phyloP scores from a whole-genome alignment of 1,140 invertebrate species.

The Atta colombica region DNA sequence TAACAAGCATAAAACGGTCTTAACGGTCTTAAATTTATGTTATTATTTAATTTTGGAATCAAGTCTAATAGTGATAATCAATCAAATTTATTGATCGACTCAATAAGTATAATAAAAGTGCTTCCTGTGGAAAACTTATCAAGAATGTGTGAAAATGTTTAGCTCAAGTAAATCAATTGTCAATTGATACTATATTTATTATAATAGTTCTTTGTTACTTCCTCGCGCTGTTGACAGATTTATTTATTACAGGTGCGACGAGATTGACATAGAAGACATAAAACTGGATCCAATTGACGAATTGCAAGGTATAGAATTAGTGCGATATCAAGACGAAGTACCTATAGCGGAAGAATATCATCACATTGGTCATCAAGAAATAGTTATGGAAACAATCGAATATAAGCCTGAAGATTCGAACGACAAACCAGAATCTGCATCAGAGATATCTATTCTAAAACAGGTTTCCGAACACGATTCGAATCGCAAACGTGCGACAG shows the following conservation, averaged over 20 bases:
- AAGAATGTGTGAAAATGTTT: slow-evolving; percentile 6
- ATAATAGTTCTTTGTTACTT: slow-evolving; percentile 4
- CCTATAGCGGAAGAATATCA: slow-evolving; percentile 63
- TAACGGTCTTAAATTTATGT: neutral
- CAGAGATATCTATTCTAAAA: neutral
- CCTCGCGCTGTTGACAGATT: slow-evolving; percentile 66
- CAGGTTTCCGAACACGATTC: neutral
- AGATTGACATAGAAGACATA: slow-evolving; percentile 39
- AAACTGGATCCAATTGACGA: slow-evolving; percentile 60
- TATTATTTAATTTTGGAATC: neutral
- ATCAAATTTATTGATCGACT: neutral
- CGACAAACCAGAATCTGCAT: neutral
- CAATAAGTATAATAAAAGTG: slow-evolving; percentile 11
- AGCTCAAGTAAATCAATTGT: slow-evolving; percentile 21
- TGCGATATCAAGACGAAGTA: slow-evolving; percentile 47
- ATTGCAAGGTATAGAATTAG: slow-evolving; percentile 61
- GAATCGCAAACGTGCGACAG: slow-evolving; percentile 4
- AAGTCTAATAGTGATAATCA: neutral
- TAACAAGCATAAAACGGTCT: neutral
- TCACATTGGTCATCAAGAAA: slow-evolving; percentile 59
- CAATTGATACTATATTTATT: slow-evolving; percentile 19
- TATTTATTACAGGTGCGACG: slow-evolving; percentile 76
- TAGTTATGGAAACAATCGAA: slow-evolving; percentile 61
- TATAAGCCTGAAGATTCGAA: slow-evolving; percentile 20
- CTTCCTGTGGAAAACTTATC: slow-evolving; percentile 21